Conservation (phyloP, 2,797 vertebrate genomes). For the Phylloscopus collybita region DNA sequence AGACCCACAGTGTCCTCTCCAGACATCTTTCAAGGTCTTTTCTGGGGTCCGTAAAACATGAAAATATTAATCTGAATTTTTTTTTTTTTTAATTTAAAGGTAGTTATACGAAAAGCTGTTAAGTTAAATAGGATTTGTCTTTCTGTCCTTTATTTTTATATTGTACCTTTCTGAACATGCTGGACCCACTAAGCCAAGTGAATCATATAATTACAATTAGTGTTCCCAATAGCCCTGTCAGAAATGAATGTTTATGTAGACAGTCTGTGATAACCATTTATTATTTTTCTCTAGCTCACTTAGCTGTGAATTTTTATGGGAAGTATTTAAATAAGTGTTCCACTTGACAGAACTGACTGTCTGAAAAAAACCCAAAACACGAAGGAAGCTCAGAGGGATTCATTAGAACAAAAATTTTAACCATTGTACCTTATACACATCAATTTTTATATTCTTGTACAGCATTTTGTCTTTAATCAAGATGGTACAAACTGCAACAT, state of each 20-base stretch:
- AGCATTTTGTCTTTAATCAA: neutral
- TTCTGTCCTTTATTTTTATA: neutral
- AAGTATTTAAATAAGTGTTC: constrained; percentile 44
- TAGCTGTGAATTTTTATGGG: constrained; percentile 41
- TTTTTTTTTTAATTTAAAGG: neutral
- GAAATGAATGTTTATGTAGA: constrained; percentile 20
- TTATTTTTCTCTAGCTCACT: constrained; percentile 41
- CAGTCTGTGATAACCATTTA: constrained; percentile 19
- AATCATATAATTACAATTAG: neutral
- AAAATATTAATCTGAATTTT: neutral
- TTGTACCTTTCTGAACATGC: neutral
- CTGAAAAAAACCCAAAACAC: neutral
- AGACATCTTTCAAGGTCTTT: neutral
- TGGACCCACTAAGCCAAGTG: neutral
- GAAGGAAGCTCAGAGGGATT: neutral
- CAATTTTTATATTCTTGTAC: neutral
- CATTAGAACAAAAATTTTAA: constrained; percentile 11
- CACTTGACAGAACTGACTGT: neutral
- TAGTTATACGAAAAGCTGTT: neutral
- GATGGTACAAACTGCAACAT: neutral
- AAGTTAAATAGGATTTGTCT: neutral
- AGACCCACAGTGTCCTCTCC: neutral
- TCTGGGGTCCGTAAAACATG: neutral
- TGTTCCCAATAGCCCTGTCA: neutral
- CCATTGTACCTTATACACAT: neutral